A percentile compares a stretch with the other conserved stretches of the same genome.
These are phyloP conservation scores for Scrobipalpa costella DNA, from an alignment of 2,888 invertebrate genomes.

Conservation along the genomic window DNA sequence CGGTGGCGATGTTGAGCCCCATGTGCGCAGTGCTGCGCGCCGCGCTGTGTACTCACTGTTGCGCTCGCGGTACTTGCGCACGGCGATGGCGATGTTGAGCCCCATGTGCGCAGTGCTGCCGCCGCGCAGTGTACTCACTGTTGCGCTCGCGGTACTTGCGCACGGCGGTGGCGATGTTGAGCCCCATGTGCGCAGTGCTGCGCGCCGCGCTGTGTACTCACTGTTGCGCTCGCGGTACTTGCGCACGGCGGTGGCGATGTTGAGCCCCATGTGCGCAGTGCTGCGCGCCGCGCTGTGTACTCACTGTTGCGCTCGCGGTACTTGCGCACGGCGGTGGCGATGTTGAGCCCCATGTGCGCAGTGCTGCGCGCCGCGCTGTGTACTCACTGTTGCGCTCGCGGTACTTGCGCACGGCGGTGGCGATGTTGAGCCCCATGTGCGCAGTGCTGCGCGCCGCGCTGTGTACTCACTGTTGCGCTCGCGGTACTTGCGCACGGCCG, in stretches of 20 bases:
- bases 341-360: slow-evolving; percentile 85
- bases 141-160: slow-evolving; percentile 68
- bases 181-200: slow-evolving; percentile 85
- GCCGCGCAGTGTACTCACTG: too few relatives aligned
- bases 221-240: slow-evolving; percentile 86
- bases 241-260: slow-evolving; percentile 77
- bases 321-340: slow-evolving; percentile 80
- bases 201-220: slow-evolving; percentile 91
- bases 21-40: slow-evolving; percentile 90
- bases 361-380: slow-evolving; percentile 90
- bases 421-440: slow-evolving; percentile 84
- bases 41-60: slow-evolving; percentile 85
- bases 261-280: slow-evolving; percentile 84
- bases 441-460: slow-evolving; percentile 89
- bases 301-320: slow-evolving; percentile 85
- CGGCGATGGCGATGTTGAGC: slow-evolving; percentile 80
- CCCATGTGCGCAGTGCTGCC: slow-evolving; percentile 87
- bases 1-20: slow-evolving; percentile 81
- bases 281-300: slow-evolving; percentile 91
- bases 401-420: slow-evolving; percentile 79
- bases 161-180: slow-evolving; percentile 80
- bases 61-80: slow-evolving; percentile 85
- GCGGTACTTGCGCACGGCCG: slow-evolving; percentile 80
- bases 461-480: slow-evolving; percentile 87
- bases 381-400: slow-evolving; percentile 86